Conservation (phyloP, 2,797 vertebrate genomes). For the Sphenodon punctatus region DNA sequence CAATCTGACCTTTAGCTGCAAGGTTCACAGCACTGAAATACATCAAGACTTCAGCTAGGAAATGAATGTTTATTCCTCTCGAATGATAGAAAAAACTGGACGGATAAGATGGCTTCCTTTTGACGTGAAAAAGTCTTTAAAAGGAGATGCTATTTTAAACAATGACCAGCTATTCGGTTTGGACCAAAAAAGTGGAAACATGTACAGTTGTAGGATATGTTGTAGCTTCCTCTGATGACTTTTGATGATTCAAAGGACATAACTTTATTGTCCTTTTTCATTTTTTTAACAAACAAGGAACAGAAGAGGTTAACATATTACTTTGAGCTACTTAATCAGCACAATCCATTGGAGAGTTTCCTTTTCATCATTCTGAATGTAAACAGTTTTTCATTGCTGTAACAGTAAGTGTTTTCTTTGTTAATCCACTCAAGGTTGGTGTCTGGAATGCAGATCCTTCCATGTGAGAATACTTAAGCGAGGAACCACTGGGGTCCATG, state of each 20-base stretch:
- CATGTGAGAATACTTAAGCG: slow-evolving; percentile 37
- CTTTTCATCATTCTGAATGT: slow-evolving; percentile 50
- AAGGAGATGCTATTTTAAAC: slow-evolving; percentile 75
- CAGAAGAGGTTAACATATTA: slow-evolving; percentile 29
- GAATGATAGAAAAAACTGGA: slow-evolving; percentile 66
- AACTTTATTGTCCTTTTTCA: slow-evolving; percentile 32
- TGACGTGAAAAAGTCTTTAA: slow-evolving; percentile 67
- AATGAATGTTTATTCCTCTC: slow-evolving; percentile 73
- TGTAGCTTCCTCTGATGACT: slow-evolving; percentile 57
- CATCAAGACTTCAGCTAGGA: slow-evolving; percentile 64
- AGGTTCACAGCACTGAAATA: slow-evolving; percentile 39
- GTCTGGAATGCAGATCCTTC: slow-evolving; percentile 59
- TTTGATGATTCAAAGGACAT: slow-evolving; percentile 48
- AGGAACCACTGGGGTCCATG: slow-evolving; percentile 29
- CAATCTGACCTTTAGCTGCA: slow-evolving; percentile 36
- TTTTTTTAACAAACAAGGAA: slow-evolving; percentile 39
- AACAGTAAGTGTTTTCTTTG: slow-evolving; percentile 67
- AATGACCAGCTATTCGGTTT: slow-evolving; percentile 65
- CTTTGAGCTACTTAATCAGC: fast-evolving
- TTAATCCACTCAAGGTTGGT: slow-evolving; percentile 57
- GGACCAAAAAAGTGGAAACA: slow-evolving; percentile 39
- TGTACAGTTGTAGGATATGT: slow-evolving; percentile 39
- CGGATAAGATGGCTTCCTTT: slow-evolving; percentile 74
- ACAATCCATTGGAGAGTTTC: slow-evolving; percentile 4
- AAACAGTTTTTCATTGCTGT: slow-evolving; percentile 51